Conservation (phyloP, 2,888 invertebrate species). For the Pterostichus niger region DNA sequence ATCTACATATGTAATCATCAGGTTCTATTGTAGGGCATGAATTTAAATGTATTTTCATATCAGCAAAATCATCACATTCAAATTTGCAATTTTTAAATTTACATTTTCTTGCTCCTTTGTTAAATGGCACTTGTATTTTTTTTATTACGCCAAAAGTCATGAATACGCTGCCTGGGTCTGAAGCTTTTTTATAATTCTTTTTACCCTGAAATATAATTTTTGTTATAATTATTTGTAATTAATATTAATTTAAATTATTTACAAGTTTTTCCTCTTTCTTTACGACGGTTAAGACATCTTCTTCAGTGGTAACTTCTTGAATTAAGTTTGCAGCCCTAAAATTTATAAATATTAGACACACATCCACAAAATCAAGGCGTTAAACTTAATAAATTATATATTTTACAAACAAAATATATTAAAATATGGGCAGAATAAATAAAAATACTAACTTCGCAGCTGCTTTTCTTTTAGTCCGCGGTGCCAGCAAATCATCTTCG, state of each 20-base stretch:
- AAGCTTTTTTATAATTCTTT: conserved; percentile 56
- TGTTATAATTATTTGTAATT: conserved; percentile 54
- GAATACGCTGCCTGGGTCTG: conserved; percentile 15
- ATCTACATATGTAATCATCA: conserved; percentile 74
- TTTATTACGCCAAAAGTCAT: background rate
- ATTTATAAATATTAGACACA: conserved; percentile 46
- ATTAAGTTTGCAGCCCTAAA: conserved; percentile 68
- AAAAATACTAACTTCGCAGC: conserved; percentile 68
- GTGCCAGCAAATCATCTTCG: background rate
- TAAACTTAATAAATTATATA: too few relatives aligned
- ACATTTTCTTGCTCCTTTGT: conserved; percentile 72
- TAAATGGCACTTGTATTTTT: conserved; percentile 18
- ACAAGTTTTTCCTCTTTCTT: conserved; percentile 9
- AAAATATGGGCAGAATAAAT: too few relatives aligned
- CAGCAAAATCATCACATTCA: conserved; percentile 70
- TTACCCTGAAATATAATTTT: conserved; percentile 56
- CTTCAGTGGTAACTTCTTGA: conserved; percentile 62
- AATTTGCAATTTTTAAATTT: conserved; percentile 73
- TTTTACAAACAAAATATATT: too few relatives aligned
- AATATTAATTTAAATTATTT: conserved; percentile 43
- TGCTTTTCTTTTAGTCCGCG: conserved; percentile 43
- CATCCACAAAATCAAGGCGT: too few relatives aligned
- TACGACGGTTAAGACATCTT: conserved; percentile 27
- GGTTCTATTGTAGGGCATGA: conserved; percentile 72
- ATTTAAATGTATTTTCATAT: conserved; percentile 72